Evolutionary conservation across 2,888 invertebrate species (phyloP), one percentile per base, ranked within the genome.

Genomic region (Elmis aenea): DNA sequence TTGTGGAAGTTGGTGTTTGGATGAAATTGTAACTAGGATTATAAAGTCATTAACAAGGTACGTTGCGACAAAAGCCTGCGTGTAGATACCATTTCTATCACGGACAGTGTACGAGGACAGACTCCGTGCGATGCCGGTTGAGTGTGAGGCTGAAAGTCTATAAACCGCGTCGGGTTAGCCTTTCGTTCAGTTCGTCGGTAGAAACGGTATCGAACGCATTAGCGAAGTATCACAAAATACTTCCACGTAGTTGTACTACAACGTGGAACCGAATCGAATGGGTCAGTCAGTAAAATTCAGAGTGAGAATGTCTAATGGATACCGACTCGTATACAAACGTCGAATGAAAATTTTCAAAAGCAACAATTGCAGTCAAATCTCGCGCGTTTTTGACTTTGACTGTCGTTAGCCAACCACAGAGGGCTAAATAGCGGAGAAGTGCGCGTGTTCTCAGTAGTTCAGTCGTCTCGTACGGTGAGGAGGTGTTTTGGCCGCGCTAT

Each of bases 371-470:
- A n/a, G n/a, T n/a, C 33, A 37, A 30, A 48, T 37, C 38, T 38
- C 45, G 42, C 49, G 46, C 36, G 32, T 21, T 18, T 34, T 40
- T 12, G 26, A 11, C 9, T 26, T 24, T 22, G 20, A 27, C 13
- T 30, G 25, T 13, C 24, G 28, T 29, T 29, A 32, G 32, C 43
- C 44, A 43, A 40, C 36, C 35, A 27, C 21, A 15, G 13, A 6
- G 23, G 23, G 20, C 13, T 21, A 15, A 9, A 21, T n/a, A 21
- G 33, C 27, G 8, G 23, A 25, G 16, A 28, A 26, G 41, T 41
- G 41, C 45, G 41, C 41, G 34, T 38, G 41, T 29, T 34, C 20
- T 31, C 28, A 38, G 31, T 40, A 20, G 38, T 31, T 26, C 18
- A 22, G 22, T 5, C 13, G 26, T 28, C 14, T 31, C 31, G 33